Base-by-base conservation (phyloP, 2,888 invertebrate species). In the Orthosia cruda region DNA sequence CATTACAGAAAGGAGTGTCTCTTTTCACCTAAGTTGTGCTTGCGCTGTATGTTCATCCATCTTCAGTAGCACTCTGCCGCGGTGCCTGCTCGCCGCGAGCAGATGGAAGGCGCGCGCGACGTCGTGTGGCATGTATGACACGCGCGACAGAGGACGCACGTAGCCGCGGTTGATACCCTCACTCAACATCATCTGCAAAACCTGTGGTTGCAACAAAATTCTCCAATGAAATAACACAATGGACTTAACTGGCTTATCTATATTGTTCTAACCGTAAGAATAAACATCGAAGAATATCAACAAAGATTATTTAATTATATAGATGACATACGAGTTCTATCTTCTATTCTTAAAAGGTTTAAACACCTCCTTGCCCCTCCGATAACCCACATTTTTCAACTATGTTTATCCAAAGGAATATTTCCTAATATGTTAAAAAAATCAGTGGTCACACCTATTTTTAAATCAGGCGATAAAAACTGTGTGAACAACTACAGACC, bases 91-190 rank as follows among this genome's bases (percentile, higher is more conserved):
- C 15, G 88, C 86, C 0, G 93, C 91, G n/a, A 95, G 84, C 68
- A 94, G 85, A 0, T 88, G 87, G 78, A 94, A 89, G 0, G 94
- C 95, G 3, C 91, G 89, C 11, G 88, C 9, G 0, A 74, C 90
- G 18, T 93, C 92, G 2, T 79, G 69, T 3, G 93, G 88, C 1
- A 83, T 75, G 67, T 91, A 95, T 26, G 89, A 86, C 13, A 94
- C 90, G 4, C 92, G 91, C 0, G 93, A 85, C 58, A 95, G 80
- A 0, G 95, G 95, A 4, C 92, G 90, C 45, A 95, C 95, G 76
- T 90, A 92, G 0, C 95, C 95, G 0, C 77, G 83, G 0, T 79
- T 75, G 20, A 95, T 94, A 3, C 95, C 95, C 5, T 93, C 92
- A 23, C 89, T 91, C 32, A 95, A 54, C 80, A 93, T 76, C 7